Conservation (phyloP, 1,140 invertebrate species). For the Chrysomallon squamiferum region DNA sequence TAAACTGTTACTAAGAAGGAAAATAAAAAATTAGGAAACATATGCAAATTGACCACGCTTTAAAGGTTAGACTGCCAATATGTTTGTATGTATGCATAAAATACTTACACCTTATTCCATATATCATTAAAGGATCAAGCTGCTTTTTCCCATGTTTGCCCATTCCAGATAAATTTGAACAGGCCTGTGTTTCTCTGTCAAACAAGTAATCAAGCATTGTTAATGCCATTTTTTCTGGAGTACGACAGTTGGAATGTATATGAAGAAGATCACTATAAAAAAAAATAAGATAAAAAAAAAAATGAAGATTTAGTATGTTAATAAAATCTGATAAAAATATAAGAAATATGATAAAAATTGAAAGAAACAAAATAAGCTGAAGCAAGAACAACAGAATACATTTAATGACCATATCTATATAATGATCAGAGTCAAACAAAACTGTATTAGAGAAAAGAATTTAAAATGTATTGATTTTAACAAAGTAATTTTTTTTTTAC, state of each 20-base stretch:
- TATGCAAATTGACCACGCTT: too few species aligned
- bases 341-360: neutral
- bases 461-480: too few species aligned
- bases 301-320: neutral
- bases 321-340: neutral
- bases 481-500: too few species aligned
- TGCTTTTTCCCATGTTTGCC: slow-evolving; percentile 69
- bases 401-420: too few species aligned
- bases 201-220: slow-evolving; percentile 68
- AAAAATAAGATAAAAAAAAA: neutral
- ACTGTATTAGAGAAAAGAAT: too few species aligned
- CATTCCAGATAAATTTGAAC: slow-evolving; percentile 68
- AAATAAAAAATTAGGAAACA: too few species aligned
- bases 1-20: too few species aligned
- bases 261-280: slow-evolving; percentile 66
- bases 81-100: too few species aligned
- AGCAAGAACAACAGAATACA: too few species aligned
- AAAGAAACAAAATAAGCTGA: neutral
- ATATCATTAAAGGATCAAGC: slow-evolving; percentile 68
- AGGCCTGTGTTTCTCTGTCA: slow-evolving; percentile 66
- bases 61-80: too few species aligned
- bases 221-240: slow-evolving; percentile 69
- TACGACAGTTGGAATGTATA: slow-evolving; percentile 67
- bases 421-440: too few species aligned
- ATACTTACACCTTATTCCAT: slow-evolving; percentile 67